A percentile compares a stretch with the other conserved stretches of the same genome.
phyloP scores from a whole-genome alignment of 1,140 invertebrate genomes.

The Temnothorax nylanderi region DNA sequence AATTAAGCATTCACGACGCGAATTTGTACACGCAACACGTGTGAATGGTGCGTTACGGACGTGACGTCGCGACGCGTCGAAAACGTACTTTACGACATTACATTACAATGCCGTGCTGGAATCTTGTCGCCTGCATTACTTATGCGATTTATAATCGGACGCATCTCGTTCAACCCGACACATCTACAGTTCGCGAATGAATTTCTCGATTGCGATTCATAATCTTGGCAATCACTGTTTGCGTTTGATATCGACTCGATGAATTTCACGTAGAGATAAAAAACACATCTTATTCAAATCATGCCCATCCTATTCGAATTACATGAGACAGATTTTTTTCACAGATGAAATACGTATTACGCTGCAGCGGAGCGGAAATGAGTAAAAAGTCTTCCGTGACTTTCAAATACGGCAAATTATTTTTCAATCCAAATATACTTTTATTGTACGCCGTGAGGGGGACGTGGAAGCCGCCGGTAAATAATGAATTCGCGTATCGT shows the following conservation, averaged over 20 bases:
- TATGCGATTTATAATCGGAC: constrained; percentile 75
- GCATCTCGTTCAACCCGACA: constrained; percentile 31
- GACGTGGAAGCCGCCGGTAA: neutral
- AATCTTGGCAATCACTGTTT: neutral
- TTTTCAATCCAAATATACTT: neutral
- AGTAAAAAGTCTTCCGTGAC: neutral
- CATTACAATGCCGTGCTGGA: constrained; percentile 52
- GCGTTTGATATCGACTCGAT: neutral
- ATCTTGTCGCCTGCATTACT: constrained; percentile 60
- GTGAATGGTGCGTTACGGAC: constrained; percentile 44
- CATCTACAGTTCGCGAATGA: constrained; percentile 19
- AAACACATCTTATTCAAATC: neutral
- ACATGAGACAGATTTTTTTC: neutral
- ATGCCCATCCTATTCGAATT: neutral
- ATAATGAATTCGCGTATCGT: constrained; percentile 31
- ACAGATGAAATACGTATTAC: neutral
- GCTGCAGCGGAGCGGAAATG: neutral
- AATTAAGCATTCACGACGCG: constrained; percentile 69
- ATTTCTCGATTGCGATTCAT: constrained; percentile 47
- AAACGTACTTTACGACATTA: constrained; percentile 67
- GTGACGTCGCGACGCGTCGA: constrained; percentile 49
- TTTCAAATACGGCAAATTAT: neutral
- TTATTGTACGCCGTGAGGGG: neutral
- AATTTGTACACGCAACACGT: constrained; percentile 70
- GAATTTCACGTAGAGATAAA: neutral